Conservation (phyloP, 2,797 vertebrate genomes). For the Hapalemur alaotrensis region DNA sequence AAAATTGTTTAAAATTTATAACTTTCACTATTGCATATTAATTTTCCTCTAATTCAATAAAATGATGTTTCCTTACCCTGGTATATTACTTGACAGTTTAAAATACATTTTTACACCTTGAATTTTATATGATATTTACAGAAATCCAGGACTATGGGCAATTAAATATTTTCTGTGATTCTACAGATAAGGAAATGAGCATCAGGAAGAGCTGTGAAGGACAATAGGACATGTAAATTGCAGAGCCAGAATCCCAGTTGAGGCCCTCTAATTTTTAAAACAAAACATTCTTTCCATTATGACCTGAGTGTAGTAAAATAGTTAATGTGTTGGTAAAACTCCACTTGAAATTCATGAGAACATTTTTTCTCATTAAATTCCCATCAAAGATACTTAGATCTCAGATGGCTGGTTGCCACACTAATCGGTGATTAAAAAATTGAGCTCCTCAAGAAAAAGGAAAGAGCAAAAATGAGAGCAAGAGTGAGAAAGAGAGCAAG, state of each 20-base stretch:
- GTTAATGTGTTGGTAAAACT: background rate
- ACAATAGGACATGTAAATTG: background rate
- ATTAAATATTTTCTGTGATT: background rate
- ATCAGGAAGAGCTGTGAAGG: background rate
- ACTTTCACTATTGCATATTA: background rate
- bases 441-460: background rate
- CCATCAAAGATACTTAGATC: background rate
- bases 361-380: background rate
- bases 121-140: background rate
- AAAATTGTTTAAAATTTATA: conserved; percentile 22
- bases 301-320: background rate
- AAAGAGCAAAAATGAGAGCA: background rate
- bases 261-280: background rate
- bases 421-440: background rate
- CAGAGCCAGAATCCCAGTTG: background rate
- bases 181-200: background rate
- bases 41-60: background rate
- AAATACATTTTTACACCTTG: background rate
- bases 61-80: background rate
- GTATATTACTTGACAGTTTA: background rate
- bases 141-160: background rate
- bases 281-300: background rate
- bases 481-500: background rate
- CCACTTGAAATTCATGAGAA: background rate
- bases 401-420: background rate